A percentile compares a stretch with the other conserved stretches of the same genome.
Evolutionary conservation across 2,113 vertebrate genomes (phyloP).

Genomic region (Bos indicus): DNA sequence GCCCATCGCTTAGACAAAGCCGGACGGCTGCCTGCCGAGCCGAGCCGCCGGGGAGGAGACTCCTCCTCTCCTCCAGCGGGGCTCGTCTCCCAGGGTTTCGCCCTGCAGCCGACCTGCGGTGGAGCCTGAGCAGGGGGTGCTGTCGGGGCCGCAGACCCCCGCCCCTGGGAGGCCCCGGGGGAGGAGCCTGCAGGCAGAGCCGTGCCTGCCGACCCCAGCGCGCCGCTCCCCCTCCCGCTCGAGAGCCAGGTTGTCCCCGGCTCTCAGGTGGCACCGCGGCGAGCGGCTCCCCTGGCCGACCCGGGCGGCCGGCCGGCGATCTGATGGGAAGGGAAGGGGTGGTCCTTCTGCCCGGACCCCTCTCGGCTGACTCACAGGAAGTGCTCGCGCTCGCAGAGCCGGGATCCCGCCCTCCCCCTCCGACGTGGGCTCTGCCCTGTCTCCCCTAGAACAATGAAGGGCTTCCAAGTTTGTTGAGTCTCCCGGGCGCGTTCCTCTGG

Average conservation of each 20-base stretch:
- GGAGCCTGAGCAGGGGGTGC: background rate
- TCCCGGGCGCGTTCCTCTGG: conserved; percentile 8
- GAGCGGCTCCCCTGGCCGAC: background rate
- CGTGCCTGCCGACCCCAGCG: background rate
- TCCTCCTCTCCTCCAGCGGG: conserved; percentile 13
- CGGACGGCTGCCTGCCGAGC: conserved; percentile 31
- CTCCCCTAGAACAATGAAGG: conserved; percentile 66
- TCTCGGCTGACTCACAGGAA: conserved; percentile 82
- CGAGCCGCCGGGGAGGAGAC: conserved; percentile 29
- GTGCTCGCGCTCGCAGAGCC: conserved; percentile 64
- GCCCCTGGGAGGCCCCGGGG: background rate
- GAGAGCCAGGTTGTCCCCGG: background rate
- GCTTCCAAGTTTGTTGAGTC: conserved; percentile 61
- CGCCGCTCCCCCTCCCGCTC: background rate
- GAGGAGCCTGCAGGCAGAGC: conserved; percentile 22
- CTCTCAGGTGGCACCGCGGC: conserved; percentile 55
- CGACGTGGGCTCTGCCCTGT: conserved; percentile 46
- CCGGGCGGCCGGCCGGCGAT: background rate
- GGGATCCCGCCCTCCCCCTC: conserved; percentile 53
- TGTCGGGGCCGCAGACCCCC: background rate
- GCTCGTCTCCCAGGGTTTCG: background rate
- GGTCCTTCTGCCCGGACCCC: conserved; percentile 76
- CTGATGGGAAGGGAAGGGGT: conserved; percentile 60
- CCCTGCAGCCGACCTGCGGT: background rate
- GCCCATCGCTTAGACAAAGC: conserved; percentile 53